These are phyloP conservation scores for Neocloeon triangulifer DNA, from an alignment of 1,140 invertebrate genomes.

Conservation along the genomic window DNA sequence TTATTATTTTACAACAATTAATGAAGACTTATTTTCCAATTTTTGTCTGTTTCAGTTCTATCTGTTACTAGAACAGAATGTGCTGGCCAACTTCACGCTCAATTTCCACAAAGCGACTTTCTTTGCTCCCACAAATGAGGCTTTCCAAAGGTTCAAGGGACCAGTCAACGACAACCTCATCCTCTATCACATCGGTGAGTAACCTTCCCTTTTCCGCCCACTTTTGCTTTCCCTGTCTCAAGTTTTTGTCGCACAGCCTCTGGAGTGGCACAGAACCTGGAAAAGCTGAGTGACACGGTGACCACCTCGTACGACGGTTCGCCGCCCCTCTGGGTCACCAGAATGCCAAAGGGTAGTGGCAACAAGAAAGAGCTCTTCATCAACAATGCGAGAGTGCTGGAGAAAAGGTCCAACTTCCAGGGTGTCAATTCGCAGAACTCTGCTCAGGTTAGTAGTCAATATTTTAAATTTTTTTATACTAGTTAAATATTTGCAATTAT, in stretches of 20 bases:
- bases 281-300: conserved; percentile 36
- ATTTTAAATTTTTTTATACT: background rate
- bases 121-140: conserved; percentile 56
- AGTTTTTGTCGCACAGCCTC: conserved; percentile 32
- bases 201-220: background rate
- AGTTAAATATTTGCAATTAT: background rate
- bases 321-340: conserved; percentile 56
- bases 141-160: conserved; percentile 40
- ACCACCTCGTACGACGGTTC: conserved; percentile 54
- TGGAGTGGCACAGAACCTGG: conserved; percentile 39
- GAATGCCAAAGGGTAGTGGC: conserved; percentile 23
- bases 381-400: conserved; percentile 52
- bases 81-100: conserved; percentile 38
- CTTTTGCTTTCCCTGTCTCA: conserved; percentile 1
- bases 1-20: too few species aligned
- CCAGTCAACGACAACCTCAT: conserved; percentile 29
- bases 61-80: conserved; percentile 36
- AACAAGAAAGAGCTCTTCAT: conserved; percentile 45
- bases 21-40: too few species aligned
- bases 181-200: conserved; percentile 66
- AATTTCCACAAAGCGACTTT: conserved; percentile 42
- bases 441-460: conserved; percentile 32
- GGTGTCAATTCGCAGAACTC: conserved; percentile 28
- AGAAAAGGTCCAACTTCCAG: conserved; percentile 38
- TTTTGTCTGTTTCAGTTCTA: conserved; percentile 41